These are phyloP conservation scores for Cotesia congregata DNA, from an alignment of 2,888 invertebrate species.

Conservation along the genomic window DNA sequence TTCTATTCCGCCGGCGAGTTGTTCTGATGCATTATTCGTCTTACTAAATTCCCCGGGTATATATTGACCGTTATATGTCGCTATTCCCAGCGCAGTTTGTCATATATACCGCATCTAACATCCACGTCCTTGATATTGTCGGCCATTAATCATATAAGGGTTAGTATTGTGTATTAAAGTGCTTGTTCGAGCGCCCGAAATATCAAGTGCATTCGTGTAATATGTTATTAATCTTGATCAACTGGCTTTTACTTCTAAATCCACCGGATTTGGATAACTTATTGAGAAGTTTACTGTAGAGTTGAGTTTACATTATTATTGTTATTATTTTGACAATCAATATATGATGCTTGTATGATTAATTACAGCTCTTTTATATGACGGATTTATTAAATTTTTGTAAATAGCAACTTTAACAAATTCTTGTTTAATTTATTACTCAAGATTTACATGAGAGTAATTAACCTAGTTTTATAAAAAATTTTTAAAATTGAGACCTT, in stretches of 20 bases:
- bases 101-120: conserved; percentile 1
- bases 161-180: not conserved
- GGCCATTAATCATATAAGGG: conserved; percentile 20
- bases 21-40: not conserved
- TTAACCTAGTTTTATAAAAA: too few species aligned
- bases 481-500: too few species aligned
- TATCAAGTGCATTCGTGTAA: conserved; percentile 27
- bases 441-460: too few species aligned
- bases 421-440: too few species aligned
- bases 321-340: conserved; percentile 11
- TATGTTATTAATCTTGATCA: conserved; percentile 33
- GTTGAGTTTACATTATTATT: not conserved
- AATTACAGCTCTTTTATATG: too few species aligned
- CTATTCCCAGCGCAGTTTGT: not conserved
- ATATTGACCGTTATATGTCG: not conserved
- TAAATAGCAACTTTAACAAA: too few species aligned
- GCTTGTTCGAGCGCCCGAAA: not conserved
- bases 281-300: conserved; percentile 10
- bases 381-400: too few species aligned
- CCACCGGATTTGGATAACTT: conserved; percentile 21
- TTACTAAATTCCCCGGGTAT: not conserved
- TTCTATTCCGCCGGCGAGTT: not conserved
- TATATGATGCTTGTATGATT: too few species aligned
- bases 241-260: conserved; percentile 20
- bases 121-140: conserved; percentile 12